Evolutionary conservation across 2,888 invertebrate genomes (phyloP), one percentile per base, ranked within the genome.

Genomic region (Acleris literana): DNA sequence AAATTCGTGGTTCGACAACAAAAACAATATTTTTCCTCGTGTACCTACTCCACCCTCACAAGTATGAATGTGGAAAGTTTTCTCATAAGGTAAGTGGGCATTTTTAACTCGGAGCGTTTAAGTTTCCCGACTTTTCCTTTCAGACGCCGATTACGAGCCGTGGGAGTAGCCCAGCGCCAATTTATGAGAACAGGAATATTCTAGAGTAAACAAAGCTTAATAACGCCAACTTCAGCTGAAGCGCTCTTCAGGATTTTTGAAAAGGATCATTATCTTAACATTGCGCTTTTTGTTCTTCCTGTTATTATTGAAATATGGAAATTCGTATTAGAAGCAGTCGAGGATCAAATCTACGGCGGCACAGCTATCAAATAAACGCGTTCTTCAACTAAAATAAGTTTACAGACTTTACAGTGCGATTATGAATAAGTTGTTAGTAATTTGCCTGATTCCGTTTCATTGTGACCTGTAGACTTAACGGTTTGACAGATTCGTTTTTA

Each of bases 51-150:
- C 52, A 44, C 57, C 57, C 61, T 56, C 33, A 59, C 72, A 58
- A 68, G 72, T 74, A 72, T 72, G 71, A 76, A 73, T 75, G 75
- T 76, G 71, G 63, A 69, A 84, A 83, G 78, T 84, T 84, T 85
- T 83, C 83, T 83, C 82, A 80, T 83, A 84, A 82, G 79, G 74
- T 75, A 76, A 82, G 79, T 79, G 75, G 75, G 72, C 71, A 61
- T 67, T 74, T 72, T 77, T 75, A 70, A 70, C 73, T 69, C 72
- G 62, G 68, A 39, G 62, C 62, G 62, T 48, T 66, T 57, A 66
- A 66, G 66, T 66, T 66, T 59, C 57, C 62, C 62, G 62, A 62
- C 66, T 61, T 66, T 65, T 56, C 44, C 46, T 57, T 62, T 66
- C 66, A 62, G 62, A 62, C 56, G 56, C 53, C 66, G 62, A 57